Evolutionary conservation across 2,113 vertebrate species (phyloP).

Genomic region (Smithornis capensis): DNA sequence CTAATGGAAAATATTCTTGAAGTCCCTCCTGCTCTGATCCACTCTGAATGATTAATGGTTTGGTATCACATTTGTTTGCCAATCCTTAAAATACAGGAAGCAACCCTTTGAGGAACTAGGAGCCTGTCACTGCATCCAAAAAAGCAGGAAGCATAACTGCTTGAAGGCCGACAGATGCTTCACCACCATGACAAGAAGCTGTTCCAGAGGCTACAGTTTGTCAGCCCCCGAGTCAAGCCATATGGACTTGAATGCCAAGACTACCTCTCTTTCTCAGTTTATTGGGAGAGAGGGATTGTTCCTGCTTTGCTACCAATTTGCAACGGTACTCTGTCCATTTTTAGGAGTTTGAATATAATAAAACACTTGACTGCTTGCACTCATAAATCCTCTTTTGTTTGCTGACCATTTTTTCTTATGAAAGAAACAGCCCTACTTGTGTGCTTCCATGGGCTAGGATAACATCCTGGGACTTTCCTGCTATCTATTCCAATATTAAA

Average conservation of each 20-base stretch:
- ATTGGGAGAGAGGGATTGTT: neutral
- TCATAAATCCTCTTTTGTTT: neutral
- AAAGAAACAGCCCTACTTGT: neutral
- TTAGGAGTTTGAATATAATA: neutral
- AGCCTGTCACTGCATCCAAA: conserved; percentile 24
- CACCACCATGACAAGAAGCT: conserved; percentile 40
- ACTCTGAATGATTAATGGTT: neutral
- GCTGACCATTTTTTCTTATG: neutral
- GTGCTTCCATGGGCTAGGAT: neutral
- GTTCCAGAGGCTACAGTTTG: conserved; percentile 10
- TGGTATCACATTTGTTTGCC: neutral
- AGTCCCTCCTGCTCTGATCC: neutral
- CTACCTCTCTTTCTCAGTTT: conserved; percentile 27
- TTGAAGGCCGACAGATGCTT: conserved; percentile 61
- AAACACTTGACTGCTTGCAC: neutral
- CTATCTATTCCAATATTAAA: neutral
- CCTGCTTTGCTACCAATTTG: neutral
- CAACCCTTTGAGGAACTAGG: neutral
- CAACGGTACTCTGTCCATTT: neutral
- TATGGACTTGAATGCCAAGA: conserved; percentile 41
- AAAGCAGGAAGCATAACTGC: conserved; percentile 12
- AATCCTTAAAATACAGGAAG: neutral
- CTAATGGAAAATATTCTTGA: neutral
- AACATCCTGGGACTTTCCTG: neutral
- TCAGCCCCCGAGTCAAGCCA: conserved; percentile 41